phyloP scores from a whole-genome alignment of 2,888 invertebrate species.

The Anodontia alba region DNA sequence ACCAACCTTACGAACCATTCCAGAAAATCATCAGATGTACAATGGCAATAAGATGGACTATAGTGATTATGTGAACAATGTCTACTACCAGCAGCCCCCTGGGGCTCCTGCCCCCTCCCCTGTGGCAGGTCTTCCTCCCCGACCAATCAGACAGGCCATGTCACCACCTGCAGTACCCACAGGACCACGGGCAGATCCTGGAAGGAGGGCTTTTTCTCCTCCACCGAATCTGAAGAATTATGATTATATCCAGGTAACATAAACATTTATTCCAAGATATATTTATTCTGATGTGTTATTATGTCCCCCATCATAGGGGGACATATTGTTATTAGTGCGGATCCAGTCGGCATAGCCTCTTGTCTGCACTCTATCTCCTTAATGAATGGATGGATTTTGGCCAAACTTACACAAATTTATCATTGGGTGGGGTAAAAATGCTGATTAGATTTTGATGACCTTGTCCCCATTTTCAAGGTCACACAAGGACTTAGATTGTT shows the following conservation, averaged over 20 bases:
- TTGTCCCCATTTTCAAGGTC: too few species aligned
- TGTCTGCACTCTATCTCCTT: too few species aligned
- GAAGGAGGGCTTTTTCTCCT: constrained; percentile 66
- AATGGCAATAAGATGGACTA: constrained; percentile 61
- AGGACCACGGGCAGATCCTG: constrained; percentile 56
- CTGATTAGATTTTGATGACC: too few species aligned
- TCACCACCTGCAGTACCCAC: constrained; percentile 64
- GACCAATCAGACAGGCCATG: constrained; percentile 54
- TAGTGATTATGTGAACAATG: constrained; percentile 28
- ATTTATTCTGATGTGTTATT: too few species aligned
- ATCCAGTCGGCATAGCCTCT: too few species aligned
- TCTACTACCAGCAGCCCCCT: constrained; percentile 47
- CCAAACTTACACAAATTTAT: too few species aligned
- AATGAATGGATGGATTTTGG: too few species aligned
- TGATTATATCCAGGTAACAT: constrained; percentile 63
- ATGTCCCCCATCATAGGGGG: too few species aligned
- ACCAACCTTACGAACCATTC: constrained; percentile 73
- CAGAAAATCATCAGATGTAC: constrained; percentile 74
- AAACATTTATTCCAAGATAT: too few species aligned
- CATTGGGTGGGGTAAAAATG: too few species aligned
- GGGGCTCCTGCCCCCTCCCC: constrained; percentile 36
- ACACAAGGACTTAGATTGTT: too few species aligned
- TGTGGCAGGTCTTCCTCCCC: constrained; percentile 21
- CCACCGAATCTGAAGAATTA: constrained; percentile 65
- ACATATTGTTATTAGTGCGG: too few species aligned